These are phyloP conservation scores for Peucedramus taeniatus DNA, from an alignment of 2,113 vertebrate species.

Conservation along the genomic window DNA sequence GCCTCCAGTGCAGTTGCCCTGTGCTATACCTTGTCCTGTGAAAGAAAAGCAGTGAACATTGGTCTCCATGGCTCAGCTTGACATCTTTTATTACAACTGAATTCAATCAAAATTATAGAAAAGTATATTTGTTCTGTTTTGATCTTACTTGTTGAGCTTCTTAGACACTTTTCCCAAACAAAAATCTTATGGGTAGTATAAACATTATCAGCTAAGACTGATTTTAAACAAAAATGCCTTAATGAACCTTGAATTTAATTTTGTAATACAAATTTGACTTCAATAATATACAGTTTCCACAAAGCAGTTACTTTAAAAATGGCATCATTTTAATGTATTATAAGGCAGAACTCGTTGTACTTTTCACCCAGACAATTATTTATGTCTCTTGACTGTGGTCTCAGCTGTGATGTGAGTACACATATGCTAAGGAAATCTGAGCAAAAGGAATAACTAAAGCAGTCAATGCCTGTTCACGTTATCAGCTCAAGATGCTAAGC, in stretches of 20 bases:
- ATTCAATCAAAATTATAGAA: neutral
- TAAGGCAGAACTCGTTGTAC: neutral
- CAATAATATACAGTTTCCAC: neutral
- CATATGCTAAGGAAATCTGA: neutral
- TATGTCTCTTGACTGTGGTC: neutral
- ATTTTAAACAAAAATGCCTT: neutral
- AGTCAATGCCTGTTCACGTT: neutral
- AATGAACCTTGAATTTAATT: neutral
- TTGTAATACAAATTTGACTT: neutral
- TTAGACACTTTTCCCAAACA: neutral
- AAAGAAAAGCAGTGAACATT: neutral
- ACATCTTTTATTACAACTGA: neutral
- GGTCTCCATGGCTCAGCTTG: neutral
- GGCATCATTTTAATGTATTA: neutral
- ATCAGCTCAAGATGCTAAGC: neutral
- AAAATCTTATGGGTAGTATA: neutral
- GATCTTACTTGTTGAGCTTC: neutral
- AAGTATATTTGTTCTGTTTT: neutral
- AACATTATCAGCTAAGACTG: neutral
- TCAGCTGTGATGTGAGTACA: slow-evolving; percentile 5
- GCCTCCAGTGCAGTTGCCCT: neutral
- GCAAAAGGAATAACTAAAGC: neutral
- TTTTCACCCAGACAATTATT: neutral
- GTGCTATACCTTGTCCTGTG: neutral
- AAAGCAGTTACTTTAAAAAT: neutral